A percentile compares a stretch with the other conserved stretches of the same genome.
Evolutionary conservation across 2,113 vertebrate species (phyloP).

Genomic region (Ascaphus truei): DNA sequence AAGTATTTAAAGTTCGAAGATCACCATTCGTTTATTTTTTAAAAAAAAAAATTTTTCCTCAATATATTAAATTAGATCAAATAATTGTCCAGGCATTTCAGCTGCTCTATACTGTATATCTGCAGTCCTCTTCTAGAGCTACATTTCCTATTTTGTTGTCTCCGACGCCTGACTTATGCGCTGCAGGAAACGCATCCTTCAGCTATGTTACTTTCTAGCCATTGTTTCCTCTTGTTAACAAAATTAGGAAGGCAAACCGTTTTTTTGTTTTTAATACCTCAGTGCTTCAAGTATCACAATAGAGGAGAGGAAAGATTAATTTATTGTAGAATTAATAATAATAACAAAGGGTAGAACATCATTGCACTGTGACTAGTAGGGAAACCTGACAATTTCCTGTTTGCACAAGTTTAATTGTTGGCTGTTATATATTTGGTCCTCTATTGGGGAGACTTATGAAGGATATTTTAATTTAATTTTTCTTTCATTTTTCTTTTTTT

Average conservation of each 20-base stretch:
- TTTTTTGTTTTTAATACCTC: conserved; percentile 90
- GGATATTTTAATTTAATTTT: conserved; percentile 85
- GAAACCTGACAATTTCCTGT: conserved; percentile 89
- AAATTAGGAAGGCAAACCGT: conserved; percentile 76
- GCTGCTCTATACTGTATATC: conserved; percentile 50
- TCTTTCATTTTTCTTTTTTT: conserved; percentile 75
- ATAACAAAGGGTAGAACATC: conserved; percentile 77
- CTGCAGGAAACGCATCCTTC: conserved; percentile 14
- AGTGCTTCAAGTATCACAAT: conserved; percentile 86
- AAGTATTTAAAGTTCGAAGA: conserved; percentile 79
- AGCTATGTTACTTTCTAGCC: conserved; percentile 48
- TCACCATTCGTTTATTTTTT: conserved; percentile 64
- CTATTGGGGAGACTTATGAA: conserved; percentile 85
- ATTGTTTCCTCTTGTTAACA: conserved; percentile 64
- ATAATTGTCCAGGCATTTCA: conserved; percentile 78
- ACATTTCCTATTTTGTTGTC: conserved; percentile 44
- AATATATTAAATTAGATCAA: conserved; percentile 69
- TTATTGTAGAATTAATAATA: conserved; percentile 86
- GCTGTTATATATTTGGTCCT: conserved; percentile 88
- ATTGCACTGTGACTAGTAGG: conserved; percentile 98
- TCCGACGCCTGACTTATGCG: conserved; percentile 47
- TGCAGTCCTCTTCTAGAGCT: conserved; percentile 38
- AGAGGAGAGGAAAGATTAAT: conserved; percentile 86
- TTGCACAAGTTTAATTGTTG: conserved; percentile 95
- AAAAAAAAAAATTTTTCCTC: too few relatives aligned